Evolutionary conservation across 2,888 invertebrate genomes (phyloP), one percentile per base, ranked within the genome.

Genomic region (Netelia fuscicornis): DNA sequence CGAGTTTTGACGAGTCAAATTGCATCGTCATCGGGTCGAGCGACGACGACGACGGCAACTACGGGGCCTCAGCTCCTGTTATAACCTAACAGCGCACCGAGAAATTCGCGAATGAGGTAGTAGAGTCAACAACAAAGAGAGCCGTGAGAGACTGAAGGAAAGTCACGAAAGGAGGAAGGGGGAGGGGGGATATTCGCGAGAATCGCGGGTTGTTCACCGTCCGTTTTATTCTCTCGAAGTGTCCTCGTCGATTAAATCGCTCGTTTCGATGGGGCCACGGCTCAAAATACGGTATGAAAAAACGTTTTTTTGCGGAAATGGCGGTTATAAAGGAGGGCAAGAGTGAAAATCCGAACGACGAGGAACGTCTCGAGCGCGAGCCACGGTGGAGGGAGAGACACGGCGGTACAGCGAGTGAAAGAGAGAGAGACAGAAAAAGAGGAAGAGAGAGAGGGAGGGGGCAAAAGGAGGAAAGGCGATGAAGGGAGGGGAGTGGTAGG

Each of bases 21-120:
- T 92, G 92, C 92, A 92, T 76, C 90, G 92, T 92, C 92, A 92
- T 91, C 87, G 83, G 85, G 42, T 52, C 78, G 23, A 23, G 20
- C 70, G 70, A 52, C 62, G 58, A 58, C 48, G 48, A 77, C 68
- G 84, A 62, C 74, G 67, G 89, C 84, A 89, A 89, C 87, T 86
- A 88, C 86, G 87, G 62, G 81, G 68, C 52, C 72, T 83, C 70
- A n/a, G 48, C 62, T 71, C 77, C 67, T 58, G 82, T 79, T 74
- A 81, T 75, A 81, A 80, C 80, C 81, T 81, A 67, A 71, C 79
- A 79, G 72, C 52, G 48, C 70, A 68, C 70, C 62, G 48, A 75
- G 80, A 80, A 80, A 80, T 80, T 76, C 80, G 60, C 56, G 44
- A 52, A 58, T 23, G 54, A 62, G 83, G 62, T 64, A 58, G 65